Evolutionary conservation across 1,140 invertebrate species (phyloP).

Genomic region (Dreissena rostriformis): DNA sequence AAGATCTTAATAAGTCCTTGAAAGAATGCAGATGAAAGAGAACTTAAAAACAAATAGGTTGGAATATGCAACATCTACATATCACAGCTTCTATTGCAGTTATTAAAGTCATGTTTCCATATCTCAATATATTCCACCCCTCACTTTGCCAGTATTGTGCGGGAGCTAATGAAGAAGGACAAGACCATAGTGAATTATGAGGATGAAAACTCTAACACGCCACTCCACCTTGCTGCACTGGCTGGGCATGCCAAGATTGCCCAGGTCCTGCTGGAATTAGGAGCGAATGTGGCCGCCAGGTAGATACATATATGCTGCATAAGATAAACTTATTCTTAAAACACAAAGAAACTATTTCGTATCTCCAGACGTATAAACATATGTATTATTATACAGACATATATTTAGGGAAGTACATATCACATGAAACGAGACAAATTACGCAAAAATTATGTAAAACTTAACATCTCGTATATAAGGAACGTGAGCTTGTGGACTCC

Average conservation of each 20-base stretch:
- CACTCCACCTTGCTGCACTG: slow-evolving; percentile 82
- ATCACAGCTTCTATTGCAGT: too few species aligned
- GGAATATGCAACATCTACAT: too few species aligned
- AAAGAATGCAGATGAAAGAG: too few species aligned
- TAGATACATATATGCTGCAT: slow-evolving; percentile 53
- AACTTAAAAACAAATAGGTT: too few species aligned
- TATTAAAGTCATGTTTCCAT: too few species aligned
- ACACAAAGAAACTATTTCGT: background rate
- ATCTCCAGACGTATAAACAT: slow-evolving; percentile 5
- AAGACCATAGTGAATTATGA: slow-evolving; percentile 81
- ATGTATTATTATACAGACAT: background rate
- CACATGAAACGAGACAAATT: too few species aligned
- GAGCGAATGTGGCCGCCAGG: slow-evolving; percentile 82
- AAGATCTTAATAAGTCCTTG: too few species aligned
- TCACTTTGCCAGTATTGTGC: slow-evolving; percentile 86
- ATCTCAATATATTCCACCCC: too few species aligned
- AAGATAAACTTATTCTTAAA: background rate
- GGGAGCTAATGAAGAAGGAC: slow-evolving; percentile 77
- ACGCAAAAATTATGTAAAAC: too few species aligned
- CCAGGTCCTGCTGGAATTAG: slow-evolving; percentile 77
- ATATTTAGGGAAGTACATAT: too few species aligned
- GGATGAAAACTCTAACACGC: slow-evolving; percentile 87
- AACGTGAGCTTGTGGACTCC: slow-evolving; percentile 83
- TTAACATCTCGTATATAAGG: slow-evolving; percentile 58
- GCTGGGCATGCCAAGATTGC: slow-evolving; percentile 80